Evolutionary conservation across 1,140 invertebrate species (phyloP), one percentile per base, ranked within the genome.

Genomic region (Listronotus oregonensis): DNA sequence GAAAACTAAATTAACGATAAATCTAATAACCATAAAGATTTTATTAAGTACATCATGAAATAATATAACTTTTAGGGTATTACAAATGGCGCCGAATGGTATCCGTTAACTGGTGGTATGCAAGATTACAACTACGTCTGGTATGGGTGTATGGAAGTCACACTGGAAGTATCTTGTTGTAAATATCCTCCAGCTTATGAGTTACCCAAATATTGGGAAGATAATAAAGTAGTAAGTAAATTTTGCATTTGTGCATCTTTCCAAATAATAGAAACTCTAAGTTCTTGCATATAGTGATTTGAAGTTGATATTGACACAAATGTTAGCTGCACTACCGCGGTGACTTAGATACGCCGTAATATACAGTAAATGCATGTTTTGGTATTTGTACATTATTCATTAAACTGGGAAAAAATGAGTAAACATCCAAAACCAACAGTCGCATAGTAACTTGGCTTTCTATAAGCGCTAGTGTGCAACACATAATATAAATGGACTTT

Each of bases 111-210:
- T 61, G 94, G 93, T 80, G 85, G 83, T 7, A 95, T 95, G 93
- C 96, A 99, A 83, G 97, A 99, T 78, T 99, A 94, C 81, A 99
- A 99, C 80, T 99, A 99, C 77, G 86, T 98, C 11, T 94, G 93
- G 88, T 95, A 95, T 74, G 97, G 96, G 49, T 97, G 95, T 78
- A 98, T 99, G 93, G 97, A 99, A 83, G 89, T 99, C 14, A 99
- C 97, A 0, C 80, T 99, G 39, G 97, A 99, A 79, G 86, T 99
- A 49, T 96, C 95, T 0, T 99, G 97, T 81, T 96, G 93, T 81
- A 99, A 99, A 82, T 98, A 91, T 80, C 97, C 97, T 0, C 87
- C 86, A 3, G 89, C 90, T 3, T 85, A 87, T 56, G 89, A 96
- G 74, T 80, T 99, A 17, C 87, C 89, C 8, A 88, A 90, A 70